Evolutionary conservation across 2,797 vertebrate species (phyloP).

Genomic region (Enteromius paludinosus): DNA sequence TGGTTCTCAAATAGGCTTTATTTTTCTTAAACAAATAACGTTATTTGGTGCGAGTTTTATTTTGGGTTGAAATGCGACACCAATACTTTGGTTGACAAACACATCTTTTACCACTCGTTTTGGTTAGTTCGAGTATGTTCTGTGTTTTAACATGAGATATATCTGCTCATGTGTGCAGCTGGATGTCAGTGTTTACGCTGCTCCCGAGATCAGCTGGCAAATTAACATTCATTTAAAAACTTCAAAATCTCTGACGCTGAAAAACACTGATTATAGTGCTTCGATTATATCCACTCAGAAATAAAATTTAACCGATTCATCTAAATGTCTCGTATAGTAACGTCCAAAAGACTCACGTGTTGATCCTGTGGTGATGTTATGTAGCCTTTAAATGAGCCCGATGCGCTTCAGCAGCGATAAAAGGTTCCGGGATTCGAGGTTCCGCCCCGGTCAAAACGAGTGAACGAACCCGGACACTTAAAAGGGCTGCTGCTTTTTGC

Average conservation of each 20-base stretch:
- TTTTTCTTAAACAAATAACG: too few species aligned
- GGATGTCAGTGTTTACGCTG: constrained; percentile 18
- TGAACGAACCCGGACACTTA: background rate
- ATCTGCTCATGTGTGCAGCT: background rate
- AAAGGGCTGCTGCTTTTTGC: background rate
- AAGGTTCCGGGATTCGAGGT: constrained; percentile 21
- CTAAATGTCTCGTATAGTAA: background rate
- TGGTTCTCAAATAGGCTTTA: accelerated
- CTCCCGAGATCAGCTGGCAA: background rate
- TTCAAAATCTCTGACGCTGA: background rate
- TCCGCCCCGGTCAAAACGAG: background rate
- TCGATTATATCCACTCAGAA: background rate
- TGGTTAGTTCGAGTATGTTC: too few species aligned
- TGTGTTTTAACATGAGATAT: background rate
- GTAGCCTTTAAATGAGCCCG: constrained; percentile 22
- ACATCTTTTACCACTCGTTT: background rate
- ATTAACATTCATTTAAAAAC: background rate
- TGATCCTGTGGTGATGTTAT: background rate
- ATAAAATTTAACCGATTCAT: background rate
- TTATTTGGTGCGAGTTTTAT: background rate
- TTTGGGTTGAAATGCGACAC: background rate
- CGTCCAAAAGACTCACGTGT: constrained; percentile 42
- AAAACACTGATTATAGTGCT: background rate
- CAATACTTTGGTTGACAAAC: background rate
- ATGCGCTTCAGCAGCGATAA: background rate